Percentiles rank a stretch among this genome's conserved stretches.
phyloP scores from a whole-genome alignment of 2,113 vertebrate genomes.

The Hippolais icterina region DNA sequence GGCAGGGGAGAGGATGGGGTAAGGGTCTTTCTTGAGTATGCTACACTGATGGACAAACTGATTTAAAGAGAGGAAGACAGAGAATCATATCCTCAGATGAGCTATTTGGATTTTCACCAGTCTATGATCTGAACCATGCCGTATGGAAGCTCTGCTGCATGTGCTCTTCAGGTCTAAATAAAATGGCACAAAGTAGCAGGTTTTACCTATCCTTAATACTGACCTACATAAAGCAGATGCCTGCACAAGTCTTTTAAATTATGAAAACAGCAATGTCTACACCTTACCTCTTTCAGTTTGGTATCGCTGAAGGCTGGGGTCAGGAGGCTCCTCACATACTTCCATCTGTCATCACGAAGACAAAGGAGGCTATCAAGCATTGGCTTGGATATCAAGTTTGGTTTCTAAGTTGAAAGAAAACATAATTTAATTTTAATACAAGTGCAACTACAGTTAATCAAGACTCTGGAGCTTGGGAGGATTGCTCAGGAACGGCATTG shows the following conservation, averaged over 20 bases:
- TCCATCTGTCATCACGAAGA: constrained; percentile 86
- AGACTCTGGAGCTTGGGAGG: not conserved
- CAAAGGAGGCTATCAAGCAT: constrained; percentile 85
- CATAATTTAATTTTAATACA: not conserved
- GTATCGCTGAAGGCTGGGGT: constrained; percentile 83
- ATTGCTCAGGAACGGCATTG: not conserved
- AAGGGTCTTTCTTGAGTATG: not conserved
- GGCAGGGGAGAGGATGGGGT: not conserved
- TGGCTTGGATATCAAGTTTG: constrained; percentile 76
- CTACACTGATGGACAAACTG: not conserved
- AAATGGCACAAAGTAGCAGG: not conserved
- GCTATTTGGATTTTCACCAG: not conserved
- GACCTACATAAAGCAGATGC: not conserved
- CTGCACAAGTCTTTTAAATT: not conserved
- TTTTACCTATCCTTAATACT: not conserved
- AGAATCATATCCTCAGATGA: not conserved
- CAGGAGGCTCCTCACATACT: constrained; percentile 81
- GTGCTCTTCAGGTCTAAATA: not conserved
- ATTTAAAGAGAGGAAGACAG: not conserved
- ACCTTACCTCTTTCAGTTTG: constrained; percentile 86
- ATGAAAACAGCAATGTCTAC: not conserved
- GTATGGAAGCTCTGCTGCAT: rapidly evolving
- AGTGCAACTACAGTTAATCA: not conserved
- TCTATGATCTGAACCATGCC: not conserved
- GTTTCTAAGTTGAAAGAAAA: constrained; percentile 59